A percentile compares a stretch with the other conserved stretches of the same genome.
phyloP scores from a whole-genome alignment of 1,140 invertebrate genomes.

The Sminthurides bifidus region DNA sequence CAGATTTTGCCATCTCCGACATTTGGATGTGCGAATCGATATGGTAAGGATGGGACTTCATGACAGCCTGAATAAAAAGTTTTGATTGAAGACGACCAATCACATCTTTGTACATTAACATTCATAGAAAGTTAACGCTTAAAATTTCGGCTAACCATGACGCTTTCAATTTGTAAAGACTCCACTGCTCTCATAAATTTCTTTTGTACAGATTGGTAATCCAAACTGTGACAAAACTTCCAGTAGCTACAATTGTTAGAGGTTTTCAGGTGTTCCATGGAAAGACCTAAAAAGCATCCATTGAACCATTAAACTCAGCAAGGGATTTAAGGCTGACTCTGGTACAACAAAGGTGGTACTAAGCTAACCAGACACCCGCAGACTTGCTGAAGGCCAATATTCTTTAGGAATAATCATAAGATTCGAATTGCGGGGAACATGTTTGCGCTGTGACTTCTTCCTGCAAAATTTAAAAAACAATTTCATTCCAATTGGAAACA shows the following conservation, averaged over 20 bases:
- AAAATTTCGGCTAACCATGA: slow-evolving; percentile 45
- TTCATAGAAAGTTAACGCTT: slow-evolving; percentile 7
- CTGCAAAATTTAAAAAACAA: too few relatives aligned
- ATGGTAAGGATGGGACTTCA: slow-evolving; percentile 66
- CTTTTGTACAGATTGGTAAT: slow-evolving; percentile 62
- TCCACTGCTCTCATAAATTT: slow-evolving; percentile 66
- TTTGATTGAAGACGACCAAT: slow-evolving; percentile 3
- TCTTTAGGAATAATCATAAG: slow-evolving; percentile 1
- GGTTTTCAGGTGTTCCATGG: slow-evolving; percentile 53
- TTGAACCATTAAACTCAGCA: too few relatives aligned
- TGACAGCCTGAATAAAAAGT: slow-evolving; percentile 46
- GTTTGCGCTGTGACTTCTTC: slow-evolving; percentile 12
- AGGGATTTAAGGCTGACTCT: too few relatives aligned
- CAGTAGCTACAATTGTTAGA: slow-evolving; percentile 51
- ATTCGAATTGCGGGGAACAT: slow-evolving; percentile 16
- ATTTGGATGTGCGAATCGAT: slow-evolving; percentile 75
- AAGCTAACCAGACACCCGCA: not conserved
- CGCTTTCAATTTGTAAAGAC: slow-evolving; percentile 65
- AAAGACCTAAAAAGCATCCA: slow-evolving; percentile 47
- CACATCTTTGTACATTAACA: slow-evolving; percentile 12
- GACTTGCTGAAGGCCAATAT: not conserved
- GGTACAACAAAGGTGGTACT: slow-evolving; percentile 8
- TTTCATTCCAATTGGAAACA: too few relatives aligned
- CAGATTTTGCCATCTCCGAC: slow-evolving; percentile 64
- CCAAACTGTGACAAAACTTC: slow-evolving; percentile 61